Conservation (phyloP, 2,888 invertebrate genomes). For the Anorthoa munda region DNA sequence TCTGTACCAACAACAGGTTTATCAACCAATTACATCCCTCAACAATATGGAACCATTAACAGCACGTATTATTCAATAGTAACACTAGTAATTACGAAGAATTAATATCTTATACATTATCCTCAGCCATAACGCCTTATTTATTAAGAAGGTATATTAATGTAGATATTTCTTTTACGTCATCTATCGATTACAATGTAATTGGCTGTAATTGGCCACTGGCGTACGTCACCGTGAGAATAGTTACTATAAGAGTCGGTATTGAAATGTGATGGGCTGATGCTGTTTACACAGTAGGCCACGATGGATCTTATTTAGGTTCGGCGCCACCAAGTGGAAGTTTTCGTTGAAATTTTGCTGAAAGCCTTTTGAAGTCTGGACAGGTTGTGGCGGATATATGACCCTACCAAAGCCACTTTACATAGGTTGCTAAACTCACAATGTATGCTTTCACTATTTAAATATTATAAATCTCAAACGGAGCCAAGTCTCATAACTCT, state of each 20-base stretch:
- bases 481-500: too few relatives aligned
- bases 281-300: constrained; percentile 33
- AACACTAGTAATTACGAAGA: constrained; percentile 40
- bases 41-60: constrained; percentile 22
- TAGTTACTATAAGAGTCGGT: constrained; percentile 67
- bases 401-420: too few relatives aligned
- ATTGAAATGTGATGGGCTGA: constrained; percentile 42
- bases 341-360: too few relatives aligned
- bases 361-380: too few relatives aligned
- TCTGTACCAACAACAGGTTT: background rate
- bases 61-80: constrained; percentile 23
- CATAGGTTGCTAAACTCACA: too few relatives aligned
- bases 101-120: constrained; percentile 53
- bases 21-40: background rate
- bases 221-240: constrained; percentile 70
- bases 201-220: constrained; percentile 75
- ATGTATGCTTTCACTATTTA: too few relatives aligned
- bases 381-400: too few relatives aligned
- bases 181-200: constrained; percentile 79
- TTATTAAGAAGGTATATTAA: constrained; percentile 46
- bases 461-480: too few relatives aligned
- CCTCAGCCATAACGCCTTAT: constrained; percentile 50
- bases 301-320: constrained; percentile 2
- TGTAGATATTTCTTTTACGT: constrained; percentile 70
- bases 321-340: too few relatives aligned